Percentiles rank a stretch among this genome's conserved stretches.
Conservation (phyloP, 1,140 invertebrate species). For the Hyphantria cunea region DNA sequence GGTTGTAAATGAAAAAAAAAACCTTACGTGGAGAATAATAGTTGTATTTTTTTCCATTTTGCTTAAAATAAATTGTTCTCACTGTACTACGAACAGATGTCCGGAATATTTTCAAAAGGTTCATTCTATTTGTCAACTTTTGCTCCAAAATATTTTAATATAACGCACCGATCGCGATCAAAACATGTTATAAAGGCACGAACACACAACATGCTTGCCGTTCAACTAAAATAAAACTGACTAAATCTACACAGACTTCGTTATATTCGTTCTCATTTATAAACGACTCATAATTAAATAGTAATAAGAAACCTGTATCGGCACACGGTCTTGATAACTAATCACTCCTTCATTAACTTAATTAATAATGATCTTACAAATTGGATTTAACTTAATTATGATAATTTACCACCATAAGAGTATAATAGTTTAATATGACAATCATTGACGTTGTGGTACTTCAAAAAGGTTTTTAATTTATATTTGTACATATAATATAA, state of each 20-base stretch:
- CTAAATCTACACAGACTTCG: slow-evolving; percentile 26
- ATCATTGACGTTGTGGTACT: too few species aligned
- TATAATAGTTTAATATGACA: too few species aligned
- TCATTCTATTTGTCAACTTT: slow-evolving; percentile 38
- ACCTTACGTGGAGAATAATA: slow-evolving; percentile 42
- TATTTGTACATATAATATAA: too few species aligned
- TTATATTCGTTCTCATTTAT: slow-evolving; percentile 33
- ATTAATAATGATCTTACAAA: slow-evolving; percentile 6
- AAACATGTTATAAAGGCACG: slow-evolving; percentile 22
- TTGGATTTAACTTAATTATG: slow-evolving; percentile 2
- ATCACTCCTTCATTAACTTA: not conserved
- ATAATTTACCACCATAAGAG: too few species aligned
- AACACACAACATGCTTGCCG: slow-evolving; percentile 48
- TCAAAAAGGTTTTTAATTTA: too few species aligned
- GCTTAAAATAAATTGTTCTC: slow-evolving; percentile 31
- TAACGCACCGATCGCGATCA: slow-evolving; percentile 22
- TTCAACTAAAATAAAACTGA: slow-evolving; percentile 40
- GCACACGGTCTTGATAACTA: not conserved
- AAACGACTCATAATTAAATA: too few species aligned
- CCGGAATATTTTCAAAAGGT: slow-evolving; percentile 34
- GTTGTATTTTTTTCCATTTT: slow-evolving; percentile 11
- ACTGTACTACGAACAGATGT: slow-evolving; percentile 14
- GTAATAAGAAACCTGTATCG: slow-evolving; percentile 1
- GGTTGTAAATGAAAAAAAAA: slow-evolving; percentile 15
- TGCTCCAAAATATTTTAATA: slow-evolving; percentile 24